phyloP scores from a whole-genome alignment of 2,113 vertebrate species.

The Thryonomys swinderianus region DNA sequence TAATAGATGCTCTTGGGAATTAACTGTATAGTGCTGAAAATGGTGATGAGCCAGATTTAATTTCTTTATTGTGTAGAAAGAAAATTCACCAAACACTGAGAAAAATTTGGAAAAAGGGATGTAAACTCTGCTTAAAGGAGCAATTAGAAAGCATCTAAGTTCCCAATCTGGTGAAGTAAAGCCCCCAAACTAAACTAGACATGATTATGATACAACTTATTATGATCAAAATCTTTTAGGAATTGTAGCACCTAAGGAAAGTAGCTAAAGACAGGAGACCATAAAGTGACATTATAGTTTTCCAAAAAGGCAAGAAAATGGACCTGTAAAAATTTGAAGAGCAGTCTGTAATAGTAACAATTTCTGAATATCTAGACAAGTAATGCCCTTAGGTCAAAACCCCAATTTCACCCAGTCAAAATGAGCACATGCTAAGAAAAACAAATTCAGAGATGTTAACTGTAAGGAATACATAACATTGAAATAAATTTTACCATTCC shows the following conservation, averaged over 20 bases:
- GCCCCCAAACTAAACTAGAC: not conserved
- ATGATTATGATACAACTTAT: not conserved
- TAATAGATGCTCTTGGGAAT: not conserved
- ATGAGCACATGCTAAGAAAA: not conserved
- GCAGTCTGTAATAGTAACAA: not conserved
- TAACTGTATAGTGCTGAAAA: not conserved
- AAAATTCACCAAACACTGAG: not conserved
- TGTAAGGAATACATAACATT: not conserved
- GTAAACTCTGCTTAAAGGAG: not conserved
- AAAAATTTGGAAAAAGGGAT: not conserved
- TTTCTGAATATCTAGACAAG: conserved; percentile 21
- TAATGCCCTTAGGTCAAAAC: not conserved
- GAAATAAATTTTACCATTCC: not conserved
- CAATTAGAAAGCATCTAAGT: not conserved
- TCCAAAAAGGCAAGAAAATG: not conserved
- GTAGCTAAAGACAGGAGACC: not conserved
- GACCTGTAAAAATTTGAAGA: not conserved
- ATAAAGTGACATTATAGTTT: not conserved
- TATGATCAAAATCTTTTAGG: not conserved
- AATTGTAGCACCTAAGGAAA: not conserved
- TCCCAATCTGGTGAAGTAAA: not conserved
- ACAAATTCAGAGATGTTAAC: not conserved
- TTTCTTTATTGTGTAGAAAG: not conserved
- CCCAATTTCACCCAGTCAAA: not conserved
- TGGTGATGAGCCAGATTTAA: not conserved